These are phyloP conservation scores for Drosophila gaucha DNA, from an alignment of 2,888 invertebrate species.

Conservation along the genomic window DNA sequence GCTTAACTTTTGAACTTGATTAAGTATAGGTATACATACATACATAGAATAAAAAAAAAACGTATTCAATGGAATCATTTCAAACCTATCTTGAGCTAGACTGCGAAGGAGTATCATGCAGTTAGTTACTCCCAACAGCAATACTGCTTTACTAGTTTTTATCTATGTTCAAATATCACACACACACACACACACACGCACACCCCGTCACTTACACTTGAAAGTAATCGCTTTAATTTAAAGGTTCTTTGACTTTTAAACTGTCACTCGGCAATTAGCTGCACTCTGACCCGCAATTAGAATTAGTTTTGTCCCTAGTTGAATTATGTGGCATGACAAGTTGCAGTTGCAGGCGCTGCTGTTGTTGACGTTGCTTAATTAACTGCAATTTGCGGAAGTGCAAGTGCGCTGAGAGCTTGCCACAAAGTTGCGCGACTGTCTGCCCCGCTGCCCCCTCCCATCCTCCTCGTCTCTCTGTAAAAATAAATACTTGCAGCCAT, in stretches of 20 bases:
- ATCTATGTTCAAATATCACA: conserved; percentile 16
- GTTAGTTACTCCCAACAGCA: not conserved
- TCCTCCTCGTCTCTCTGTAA: not conserved
- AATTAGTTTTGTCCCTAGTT: conserved; percentile 40
- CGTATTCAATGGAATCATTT: no score
- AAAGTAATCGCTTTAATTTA: conserved; percentile 48
- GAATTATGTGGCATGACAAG: conserved; percentile 51
- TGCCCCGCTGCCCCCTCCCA: not conserved
- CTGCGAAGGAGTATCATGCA: not conserved
- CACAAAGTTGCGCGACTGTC: conserved; percentile 28
- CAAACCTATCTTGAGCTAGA: not conserved
- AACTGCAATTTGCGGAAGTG: conserved; percentile 65
- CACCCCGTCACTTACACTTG: not conserved
- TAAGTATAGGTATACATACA: not conserved
- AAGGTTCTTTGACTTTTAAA: conserved; percentile 69
- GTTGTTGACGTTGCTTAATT: conserved; percentile 56
- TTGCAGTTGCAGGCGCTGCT: conserved; percentile 18
- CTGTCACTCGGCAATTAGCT: conserved; percentile 69
- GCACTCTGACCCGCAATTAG: conserved; percentile 74
- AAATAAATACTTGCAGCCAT: conserved; percentile 39
- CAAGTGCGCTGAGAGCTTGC: conserved; percentile 27
- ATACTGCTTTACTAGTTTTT: conserved; percentile 1
- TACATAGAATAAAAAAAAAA: no score
- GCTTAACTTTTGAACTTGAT: not conserved
- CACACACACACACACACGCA: not conserved